Conservation (phyloP, 2,797 vertebrate genomes). For the Sylvia borin region DNA sequence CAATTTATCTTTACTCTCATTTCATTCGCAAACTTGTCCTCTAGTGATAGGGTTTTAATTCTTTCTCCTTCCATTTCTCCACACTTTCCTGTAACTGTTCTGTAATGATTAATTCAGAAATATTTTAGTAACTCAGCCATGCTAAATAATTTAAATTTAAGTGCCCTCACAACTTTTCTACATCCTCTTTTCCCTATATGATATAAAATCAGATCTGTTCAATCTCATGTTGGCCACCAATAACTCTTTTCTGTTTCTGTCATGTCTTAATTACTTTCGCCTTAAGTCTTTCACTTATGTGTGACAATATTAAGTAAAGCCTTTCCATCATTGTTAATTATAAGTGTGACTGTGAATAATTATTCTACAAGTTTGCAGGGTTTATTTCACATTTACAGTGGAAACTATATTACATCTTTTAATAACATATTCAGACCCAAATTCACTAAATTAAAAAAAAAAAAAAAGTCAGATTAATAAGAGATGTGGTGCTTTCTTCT, state of each 20-base stretch:
- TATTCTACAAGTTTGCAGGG: background rate
- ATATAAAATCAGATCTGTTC: conserved; percentile 13
- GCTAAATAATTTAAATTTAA: conserved; percentile 27
- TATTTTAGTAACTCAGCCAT: conserved; percentile 15
- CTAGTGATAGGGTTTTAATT: background rate
- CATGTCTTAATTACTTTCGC: conserved; percentile 44
- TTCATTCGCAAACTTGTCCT: conserved; percentile 1
- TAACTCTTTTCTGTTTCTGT: conserved; percentile 26
- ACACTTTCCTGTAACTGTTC: background rate
- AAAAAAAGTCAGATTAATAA: background rate
- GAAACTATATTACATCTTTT: background rate
- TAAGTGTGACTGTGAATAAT: conserved; percentile 53
- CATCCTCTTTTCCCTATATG: background rate
- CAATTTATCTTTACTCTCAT: background rate
- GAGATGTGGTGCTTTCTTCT: background rate
- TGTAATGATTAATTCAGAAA: conserved; percentile 39
- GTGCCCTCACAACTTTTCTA: background rate
- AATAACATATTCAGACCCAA: background rate
- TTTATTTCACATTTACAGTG: conserved; percentile 16
- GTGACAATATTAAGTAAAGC: conserved; percentile 32
- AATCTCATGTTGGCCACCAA: background rate
- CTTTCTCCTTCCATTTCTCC: background rate
- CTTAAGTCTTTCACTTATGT: conserved; percentile 32
- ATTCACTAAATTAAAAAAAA: background rate
- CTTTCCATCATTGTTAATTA: conserved; percentile 48